A percentile compares a stretch with the other conserved stretches of the same genome.
phyloP scores from a whole-genome alignment of 1,140 invertebrate species.

The Magallana gigas region DNA sequence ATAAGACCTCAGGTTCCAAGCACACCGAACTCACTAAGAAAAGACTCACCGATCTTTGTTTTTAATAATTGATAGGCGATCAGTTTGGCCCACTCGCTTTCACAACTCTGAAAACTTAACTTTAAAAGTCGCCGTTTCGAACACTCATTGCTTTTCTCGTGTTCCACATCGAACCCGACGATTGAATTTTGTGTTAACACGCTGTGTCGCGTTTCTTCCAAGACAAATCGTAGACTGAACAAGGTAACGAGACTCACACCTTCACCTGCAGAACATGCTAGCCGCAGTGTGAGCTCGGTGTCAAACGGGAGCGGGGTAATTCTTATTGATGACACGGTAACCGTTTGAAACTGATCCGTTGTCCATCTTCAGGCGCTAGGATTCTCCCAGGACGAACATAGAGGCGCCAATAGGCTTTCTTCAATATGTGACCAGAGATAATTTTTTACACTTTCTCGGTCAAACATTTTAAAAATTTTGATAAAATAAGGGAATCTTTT shows the following conservation, averaged over 20 bases:
- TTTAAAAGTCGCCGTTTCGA: background rate
- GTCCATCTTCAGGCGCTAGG: background rate
- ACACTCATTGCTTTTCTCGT: background rate
- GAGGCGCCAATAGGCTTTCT: background rate
- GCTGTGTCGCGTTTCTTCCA: background rate
- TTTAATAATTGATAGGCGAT: background rate
- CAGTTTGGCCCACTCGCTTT: background rate
- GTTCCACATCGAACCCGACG: background rate
- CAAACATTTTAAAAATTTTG: no score
- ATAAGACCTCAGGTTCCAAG: background rate
- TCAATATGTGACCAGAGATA: background rate
- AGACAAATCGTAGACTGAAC: background rate
- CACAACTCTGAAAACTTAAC: background rate
- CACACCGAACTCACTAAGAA: background rate
- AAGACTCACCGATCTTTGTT: background rate
- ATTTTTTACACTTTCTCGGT: background rate
- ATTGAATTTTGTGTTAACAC: constrained; percentile 17
- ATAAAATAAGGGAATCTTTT: no score
- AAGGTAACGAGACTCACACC: background rate
- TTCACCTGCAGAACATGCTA: constrained; percentile 9
- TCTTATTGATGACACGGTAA: background rate
- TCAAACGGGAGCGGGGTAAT: background rate
- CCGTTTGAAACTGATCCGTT: background rate
- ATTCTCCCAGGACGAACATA: background rate
- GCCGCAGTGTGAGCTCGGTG: background rate